A percentile compares a stretch with the other conserved stretches of the same genome.
Evolutionary conservation across 1,140 invertebrate species (phyloP).

Genomic region (Caerostris extrusa): DNA sequence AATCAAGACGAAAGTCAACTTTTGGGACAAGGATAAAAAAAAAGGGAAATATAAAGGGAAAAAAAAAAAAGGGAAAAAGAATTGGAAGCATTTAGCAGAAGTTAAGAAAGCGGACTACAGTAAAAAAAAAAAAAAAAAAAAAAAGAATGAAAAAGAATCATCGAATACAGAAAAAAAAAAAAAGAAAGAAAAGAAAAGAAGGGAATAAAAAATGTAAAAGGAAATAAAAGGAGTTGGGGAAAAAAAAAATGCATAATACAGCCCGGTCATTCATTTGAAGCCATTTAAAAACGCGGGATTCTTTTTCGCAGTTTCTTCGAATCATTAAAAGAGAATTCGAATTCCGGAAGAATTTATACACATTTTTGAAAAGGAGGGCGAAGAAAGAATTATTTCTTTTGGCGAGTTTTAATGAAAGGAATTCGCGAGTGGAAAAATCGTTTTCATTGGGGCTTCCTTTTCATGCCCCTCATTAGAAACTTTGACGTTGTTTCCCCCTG

Average conservation of each 20-base stretch:
- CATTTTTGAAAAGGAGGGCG: slow-evolving; percentile 50
- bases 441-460: slow-evolving; percentile 20
- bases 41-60: too few relatives aligned
- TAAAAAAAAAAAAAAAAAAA: background rate
- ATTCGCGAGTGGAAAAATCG: background rate
- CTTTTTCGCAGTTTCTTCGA: slow-evolving; percentile 19
- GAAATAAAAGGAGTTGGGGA: background rate
- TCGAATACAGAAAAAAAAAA: background rate
- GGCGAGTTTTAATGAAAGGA: slow-evolving; percentile 33
- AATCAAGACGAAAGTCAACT: slow-evolving; percentile 33
- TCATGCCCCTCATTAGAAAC: background rate
- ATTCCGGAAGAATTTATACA: slow-evolving; percentile 62
- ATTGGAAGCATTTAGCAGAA: slow-evolving; percentile 28
- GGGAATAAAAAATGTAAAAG: background rate
- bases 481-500: background rate
- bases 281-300: slow-evolving; percentile 53
- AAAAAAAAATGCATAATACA: background rate
- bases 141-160: background rate
- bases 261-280: background rate
- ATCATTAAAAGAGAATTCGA: slow-evolving; percentile 68
- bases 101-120: background rate
- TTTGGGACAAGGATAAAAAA: slow-evolving; percentile 7
- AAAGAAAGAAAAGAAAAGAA: background rate
- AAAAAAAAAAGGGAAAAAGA: background rate
- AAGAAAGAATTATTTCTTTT: slow-evolving; percentile 42